Evolutionary conservation across 2,113 vertebrate species (phyloP).

Genomic region (Plecturocebus donacophilus): DNA sequence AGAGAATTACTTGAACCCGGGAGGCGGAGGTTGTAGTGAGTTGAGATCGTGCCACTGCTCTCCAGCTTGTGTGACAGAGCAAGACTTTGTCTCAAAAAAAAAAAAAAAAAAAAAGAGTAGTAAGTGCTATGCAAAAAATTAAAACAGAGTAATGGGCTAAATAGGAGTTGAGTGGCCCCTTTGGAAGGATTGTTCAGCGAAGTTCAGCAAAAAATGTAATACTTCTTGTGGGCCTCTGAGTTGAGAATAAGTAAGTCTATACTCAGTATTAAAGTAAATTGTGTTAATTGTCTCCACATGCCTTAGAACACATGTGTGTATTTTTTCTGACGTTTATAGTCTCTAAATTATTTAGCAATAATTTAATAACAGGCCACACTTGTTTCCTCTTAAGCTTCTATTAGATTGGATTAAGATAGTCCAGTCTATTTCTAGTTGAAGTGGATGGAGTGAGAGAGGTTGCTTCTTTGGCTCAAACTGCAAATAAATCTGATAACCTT

Average conservation of each 20-base stretch:
- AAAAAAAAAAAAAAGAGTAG: neutral
- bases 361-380: conserved; percentile 18
- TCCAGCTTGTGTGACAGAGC: no score
- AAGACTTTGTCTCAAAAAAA: neutral
- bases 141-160: neutral
- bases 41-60: no score
- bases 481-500: conserved; percentile 13
- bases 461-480: conserved; percentile 18
- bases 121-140: neutral
- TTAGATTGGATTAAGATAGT: neutral
- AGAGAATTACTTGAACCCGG: no score
- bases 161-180: neutral
- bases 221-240: neutral
- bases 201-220: neutral
- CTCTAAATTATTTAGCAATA: conserved; percentile 59
- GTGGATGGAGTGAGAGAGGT: neutral
- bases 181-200: neutral
- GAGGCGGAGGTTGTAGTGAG: no score
- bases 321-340: conserved; percentile 46
- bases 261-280: neutral
- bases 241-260: neutral
- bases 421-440: conserved; percentile 30
- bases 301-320: neutral
- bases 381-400: conserved; percentile 31
- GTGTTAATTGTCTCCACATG: neutral